Percentiles rank a stretch among this genome's conserved stretches.
phyloP scores from a whole-genome alignment of 2,113 vertebrate genomes.

The Grammomys surdaster region DNA sequence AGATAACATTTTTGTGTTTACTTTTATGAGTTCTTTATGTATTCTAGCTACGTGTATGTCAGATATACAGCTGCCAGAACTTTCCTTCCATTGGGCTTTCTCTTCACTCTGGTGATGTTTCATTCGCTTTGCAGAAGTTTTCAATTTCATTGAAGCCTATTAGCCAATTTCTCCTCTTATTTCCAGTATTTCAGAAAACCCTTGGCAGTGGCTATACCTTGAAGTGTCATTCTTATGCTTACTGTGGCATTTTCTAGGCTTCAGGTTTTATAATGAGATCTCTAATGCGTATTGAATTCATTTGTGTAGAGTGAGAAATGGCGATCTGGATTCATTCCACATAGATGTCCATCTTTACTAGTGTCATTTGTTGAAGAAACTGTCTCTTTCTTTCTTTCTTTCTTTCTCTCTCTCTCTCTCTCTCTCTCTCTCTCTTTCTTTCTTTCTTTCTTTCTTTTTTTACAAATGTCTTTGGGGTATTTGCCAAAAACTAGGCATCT shows the following conservation, averaged over 20 bases:
- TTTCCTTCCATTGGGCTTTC: background rate
- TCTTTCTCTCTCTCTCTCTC: too few relatives aligned
- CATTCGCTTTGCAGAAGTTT: background rate
- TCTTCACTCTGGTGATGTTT: background rate
- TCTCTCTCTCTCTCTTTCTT: too few relatives aligned
- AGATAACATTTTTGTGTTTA: background rate
- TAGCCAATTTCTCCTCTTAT: background rate
- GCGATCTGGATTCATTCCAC: background rate
- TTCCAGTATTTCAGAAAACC: background rate
- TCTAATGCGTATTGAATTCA: background rate
- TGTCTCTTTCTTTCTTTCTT: background rate
- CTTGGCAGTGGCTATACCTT: background rate
- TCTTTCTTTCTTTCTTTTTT: too few relatives aligned
- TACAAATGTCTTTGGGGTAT: background rate
- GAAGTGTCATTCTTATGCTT: background rate
- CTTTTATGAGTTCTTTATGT: background rate
- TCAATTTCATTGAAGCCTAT: background rate
- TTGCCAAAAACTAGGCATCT: too few relatives aligned
- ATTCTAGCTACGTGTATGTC: background rate
- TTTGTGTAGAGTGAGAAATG: background rate
- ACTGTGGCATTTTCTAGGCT: background rate
- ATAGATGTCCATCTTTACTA: background rate
- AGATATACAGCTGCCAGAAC: fast-evolving
- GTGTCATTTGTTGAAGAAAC: background rate
- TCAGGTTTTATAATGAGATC: background rate